phyloP scores from a whole-genome alignment of 2,888 invertebrate species.

The Temnothorax unifasciatus region DNA sequence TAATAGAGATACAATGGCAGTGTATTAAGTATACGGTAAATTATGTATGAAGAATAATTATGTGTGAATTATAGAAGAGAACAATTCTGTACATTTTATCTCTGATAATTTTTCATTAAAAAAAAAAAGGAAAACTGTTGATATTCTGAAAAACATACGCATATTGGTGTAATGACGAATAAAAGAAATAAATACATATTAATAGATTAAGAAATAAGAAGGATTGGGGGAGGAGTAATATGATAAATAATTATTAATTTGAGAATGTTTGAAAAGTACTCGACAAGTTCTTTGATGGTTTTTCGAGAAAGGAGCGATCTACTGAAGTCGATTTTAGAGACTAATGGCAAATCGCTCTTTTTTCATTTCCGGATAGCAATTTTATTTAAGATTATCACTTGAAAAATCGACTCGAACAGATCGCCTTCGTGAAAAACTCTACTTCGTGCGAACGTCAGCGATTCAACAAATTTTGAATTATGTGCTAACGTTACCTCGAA shows the following conservation, averaged over 20 bases:
- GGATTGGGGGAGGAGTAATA: background rate
- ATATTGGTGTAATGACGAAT: background rate
- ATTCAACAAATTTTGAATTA: constrained; percentile 14
- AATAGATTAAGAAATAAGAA: background rate
- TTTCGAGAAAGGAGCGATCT: background rate
- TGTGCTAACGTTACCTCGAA: constrained; percentile 89
- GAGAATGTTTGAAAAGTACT: background rate
- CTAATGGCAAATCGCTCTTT: background rate
- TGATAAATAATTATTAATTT: background rate
- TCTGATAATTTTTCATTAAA: background rate
- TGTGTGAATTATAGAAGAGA: background rate
- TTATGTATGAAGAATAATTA: background rate
- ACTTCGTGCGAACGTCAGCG: background rate
- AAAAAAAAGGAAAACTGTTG: background rate
- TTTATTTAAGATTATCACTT: background rate
- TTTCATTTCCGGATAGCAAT: background rate
- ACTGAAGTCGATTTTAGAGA: background rate
- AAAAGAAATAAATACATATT: background rate
- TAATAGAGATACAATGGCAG: background rate
- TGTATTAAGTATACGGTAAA: background rate
- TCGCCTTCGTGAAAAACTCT: background rate
- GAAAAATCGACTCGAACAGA: background rate
- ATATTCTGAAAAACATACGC: background rate
- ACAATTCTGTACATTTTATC: background rate
- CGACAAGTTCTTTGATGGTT: background rate